Evolutionary conservation across 2,888 invertebrate species (phyloP), one percentile per base, ranked within the genome.

Genomic region (Drepana falcataria): DNA sequence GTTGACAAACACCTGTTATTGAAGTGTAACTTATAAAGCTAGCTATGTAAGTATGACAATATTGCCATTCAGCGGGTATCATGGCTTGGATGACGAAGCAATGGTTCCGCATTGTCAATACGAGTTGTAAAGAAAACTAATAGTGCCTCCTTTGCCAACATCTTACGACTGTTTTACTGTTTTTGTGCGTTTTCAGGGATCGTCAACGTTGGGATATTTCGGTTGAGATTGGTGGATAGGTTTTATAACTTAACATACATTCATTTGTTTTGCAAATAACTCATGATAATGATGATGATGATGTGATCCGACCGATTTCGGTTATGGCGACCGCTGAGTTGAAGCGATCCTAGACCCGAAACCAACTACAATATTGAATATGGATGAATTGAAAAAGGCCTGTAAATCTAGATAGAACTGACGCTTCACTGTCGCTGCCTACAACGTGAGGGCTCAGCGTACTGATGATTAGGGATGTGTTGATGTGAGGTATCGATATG

Each of bases 91-190:
- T 74, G 77, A 74, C 66, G 65, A 59, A 66, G 57, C 61, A 56
- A 68, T 71, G 69, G 61, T 59, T 66, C 73, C 68, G 21, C 21
- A 83, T 83, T 85, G 83, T 83, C 83, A 85, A 85, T 81, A 84
- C 73, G 72, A 78, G 77, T 80, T 81, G 79, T 77, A 83, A 81
- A 83, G 85, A 81, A 87, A 87, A 86, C 85, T 84, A 87, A 88
- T 84, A 88, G 83, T 78, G 77, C 77, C 73, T 79, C 75, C 79
- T 79, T 80, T 75, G 68, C 66, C 71, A 73, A 71, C 74, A 68
- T 74, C 76, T 77, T 82, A 81, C 81, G 77, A 79, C 79, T 81
- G 79, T 83, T 85, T 85, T 80, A 81, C 77, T 75, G 77, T 79
- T 83, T 83, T 81, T 83, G 74, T 73, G 69, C 71, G 63, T 67